phyloP scores from a whole-genome alignment of 2,113 vertebrate species.

The Ameiurus melas region DNA sequence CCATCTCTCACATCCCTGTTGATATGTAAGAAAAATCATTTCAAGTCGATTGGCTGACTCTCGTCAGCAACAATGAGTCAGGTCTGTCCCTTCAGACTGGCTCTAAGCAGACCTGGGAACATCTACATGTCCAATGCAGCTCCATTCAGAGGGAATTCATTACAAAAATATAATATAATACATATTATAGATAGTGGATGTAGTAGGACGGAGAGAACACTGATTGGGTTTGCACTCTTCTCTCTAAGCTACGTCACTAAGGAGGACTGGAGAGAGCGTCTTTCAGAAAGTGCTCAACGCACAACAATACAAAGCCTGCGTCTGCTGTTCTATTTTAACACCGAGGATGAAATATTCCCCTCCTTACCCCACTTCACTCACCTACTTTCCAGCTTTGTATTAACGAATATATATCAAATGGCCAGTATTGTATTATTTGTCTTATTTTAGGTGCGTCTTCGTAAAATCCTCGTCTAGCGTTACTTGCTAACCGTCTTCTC shows the following conservation, averaged over 20 bases:
- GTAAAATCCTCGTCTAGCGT: neutral
- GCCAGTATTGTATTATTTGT: neutral
- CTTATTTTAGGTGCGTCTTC: neutral
- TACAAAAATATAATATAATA: neutral
- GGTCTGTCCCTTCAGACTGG: slow-evolving; percentile 33
- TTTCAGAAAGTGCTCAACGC: neutral
- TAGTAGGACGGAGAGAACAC: neutral
- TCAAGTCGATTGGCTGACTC: slow-evolving; percentile 61
- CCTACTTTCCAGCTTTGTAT: neutral
- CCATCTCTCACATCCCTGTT: slow-evolving; percentile 32
- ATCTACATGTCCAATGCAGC: too few relatives aligned
- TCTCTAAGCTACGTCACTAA: neutral
- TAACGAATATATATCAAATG: neutral
- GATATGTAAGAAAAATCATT: slow-evolving; percentile 47
- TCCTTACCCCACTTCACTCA: neutral
- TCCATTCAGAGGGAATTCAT: neutral
- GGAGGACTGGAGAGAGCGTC: neutral
- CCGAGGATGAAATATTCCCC: slow-evolving; percentile 19
- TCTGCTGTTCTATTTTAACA: slow-evolving; percentile 43
- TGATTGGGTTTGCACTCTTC: neutral
- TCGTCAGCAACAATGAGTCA: slow-evolving; percentile 75
- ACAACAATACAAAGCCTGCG: neutral
- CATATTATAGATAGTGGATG: too few relatives aligned
- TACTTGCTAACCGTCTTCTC: neutral
- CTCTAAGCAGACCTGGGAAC: neutral